Evolutionary conservation across 2,888 invertebrate genomes (phyloP).

Genomic region (Heliothis peltigera): DNA sequence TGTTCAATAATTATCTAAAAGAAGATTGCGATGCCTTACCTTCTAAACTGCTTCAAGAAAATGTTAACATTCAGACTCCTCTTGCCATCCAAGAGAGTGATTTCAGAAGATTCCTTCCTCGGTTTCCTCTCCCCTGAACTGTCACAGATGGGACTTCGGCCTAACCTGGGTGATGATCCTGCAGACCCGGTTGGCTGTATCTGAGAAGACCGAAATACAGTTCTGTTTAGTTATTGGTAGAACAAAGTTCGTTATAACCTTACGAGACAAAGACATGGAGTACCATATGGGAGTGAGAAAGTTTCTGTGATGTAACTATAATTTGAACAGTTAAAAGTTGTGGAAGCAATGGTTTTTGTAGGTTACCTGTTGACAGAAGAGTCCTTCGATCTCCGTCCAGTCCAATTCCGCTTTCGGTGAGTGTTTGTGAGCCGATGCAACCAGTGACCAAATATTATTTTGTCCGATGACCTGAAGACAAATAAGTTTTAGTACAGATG

Average conservation of each 20-base stretch:
- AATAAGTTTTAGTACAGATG: too few relatives aligned
- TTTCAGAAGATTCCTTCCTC: constrained; percentile 95
- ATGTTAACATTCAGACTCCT: constrained; percentile 99
- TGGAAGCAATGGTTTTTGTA: neutral
- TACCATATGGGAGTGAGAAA: too few relatives aligned
- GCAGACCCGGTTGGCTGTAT: constrained; percentile 85
- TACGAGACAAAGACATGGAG: too few relatives aligned
- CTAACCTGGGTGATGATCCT: constrained; percentile 85
- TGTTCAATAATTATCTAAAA: too few relatives aligned
- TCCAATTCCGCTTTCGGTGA: constrained; percentile 96
- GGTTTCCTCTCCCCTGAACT: constrained; percentile 91
- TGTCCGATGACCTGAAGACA: constrained; percentile 94
- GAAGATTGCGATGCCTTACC: constrained; percentile 89
- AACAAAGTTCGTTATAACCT: too few relatives aligned
- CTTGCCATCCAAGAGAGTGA: constrained; percentile 97
- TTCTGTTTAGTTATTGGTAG: neutral
- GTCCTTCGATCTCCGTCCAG: constrained; percentile 97
- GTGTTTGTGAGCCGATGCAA: constrained; percentile 95
- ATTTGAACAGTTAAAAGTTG: neutral
- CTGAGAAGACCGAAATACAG: constrained; percentile 62
- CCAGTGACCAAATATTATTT: constrained; percentile 97
- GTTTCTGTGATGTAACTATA: too few relatives aligned
- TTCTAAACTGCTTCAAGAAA: constrained; percentile 98
- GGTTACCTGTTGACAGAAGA: constrained; percentile 96
- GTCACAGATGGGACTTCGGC: constrained; percentile 82